A percentile compares a stretch with the other conserved stretches of the same genome.
Evolutionary conservation across 1,140 invertebrate genomes (phyloP).

Genomic region (Bombus balteatus): DNA sequence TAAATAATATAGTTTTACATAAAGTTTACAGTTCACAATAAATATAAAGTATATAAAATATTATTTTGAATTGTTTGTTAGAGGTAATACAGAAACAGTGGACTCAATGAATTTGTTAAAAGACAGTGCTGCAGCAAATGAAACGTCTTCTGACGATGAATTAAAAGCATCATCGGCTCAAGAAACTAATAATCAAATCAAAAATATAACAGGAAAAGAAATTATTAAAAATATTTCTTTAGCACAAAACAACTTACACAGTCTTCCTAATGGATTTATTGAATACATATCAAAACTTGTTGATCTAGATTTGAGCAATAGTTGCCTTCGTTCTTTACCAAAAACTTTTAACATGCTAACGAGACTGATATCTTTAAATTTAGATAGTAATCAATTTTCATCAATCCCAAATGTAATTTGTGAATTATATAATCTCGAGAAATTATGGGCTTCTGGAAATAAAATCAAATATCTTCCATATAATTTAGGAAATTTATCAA

Average conservation of each 20-base stretch:
- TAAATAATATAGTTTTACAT: neutral
- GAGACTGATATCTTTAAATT: slow-evolving; percentile 50
- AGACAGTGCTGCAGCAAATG: neutral
- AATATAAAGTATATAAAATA: neutral
- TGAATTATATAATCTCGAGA: slow-evolving; percentile 33
- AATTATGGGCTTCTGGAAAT: slow-evolving; percentile 43
- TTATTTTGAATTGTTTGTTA: slow-evolving; percentile 9
- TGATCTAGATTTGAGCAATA: slow-evolving; percentile 61
- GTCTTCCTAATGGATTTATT: neutral
- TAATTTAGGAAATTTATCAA: slow-evolving; percentile 50
- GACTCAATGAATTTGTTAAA: neutral
- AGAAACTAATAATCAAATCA: neutral
- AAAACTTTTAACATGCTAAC: slow-evolving; percentile 51
- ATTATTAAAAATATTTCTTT: neutral
- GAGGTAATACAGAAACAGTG: neutral
- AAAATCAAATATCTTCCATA: slow-evolving; percentile 27
- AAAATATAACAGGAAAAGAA: neutral
- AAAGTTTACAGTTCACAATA: neutral
- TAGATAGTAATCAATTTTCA: slow-evolving; percentile 51
- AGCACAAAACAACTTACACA: neutral
- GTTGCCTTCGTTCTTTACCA: slow-evolving; percentile 58
- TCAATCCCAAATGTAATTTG: slow-evolving; percentile 46
- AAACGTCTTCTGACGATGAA: fast-evolving
- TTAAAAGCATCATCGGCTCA: too few species aligned
- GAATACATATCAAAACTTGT: neutral